Percentiles rank a stretch among this genome's conserved stretches.
Evolutionary conservation across 2,888 invertebrate genomes (phyloP).

Genomic region (Dyspetes luteomarginatus): DNA sequence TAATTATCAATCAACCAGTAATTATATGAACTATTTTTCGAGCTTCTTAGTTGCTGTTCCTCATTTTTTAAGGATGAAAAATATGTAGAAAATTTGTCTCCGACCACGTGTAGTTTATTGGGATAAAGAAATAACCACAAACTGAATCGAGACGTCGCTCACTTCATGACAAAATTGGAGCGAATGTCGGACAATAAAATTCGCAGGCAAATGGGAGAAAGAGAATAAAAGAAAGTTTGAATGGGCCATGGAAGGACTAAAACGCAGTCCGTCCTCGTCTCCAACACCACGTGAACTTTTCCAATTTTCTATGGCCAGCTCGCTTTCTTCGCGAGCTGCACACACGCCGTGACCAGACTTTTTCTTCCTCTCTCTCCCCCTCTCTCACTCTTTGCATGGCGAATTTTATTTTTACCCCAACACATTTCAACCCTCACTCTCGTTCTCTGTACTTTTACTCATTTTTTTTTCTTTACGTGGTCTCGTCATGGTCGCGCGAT

Average conservation of each 20-base stretch:
- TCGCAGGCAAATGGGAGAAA: not conserved
- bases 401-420: conserved; percentile 44
- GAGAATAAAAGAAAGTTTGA: not conserved
- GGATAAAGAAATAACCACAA: not conserved
- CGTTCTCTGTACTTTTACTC: not conserved
- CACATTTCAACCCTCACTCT: conserved; percentile 19
- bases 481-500: conserved; percentile 39
- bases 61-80: too few species aligned
- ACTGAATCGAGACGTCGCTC: not conserved
- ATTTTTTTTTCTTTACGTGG: conserved; percentile 21
- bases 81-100: not conserved
- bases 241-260: not conserved
- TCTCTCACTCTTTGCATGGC: conserved; percentile 17
- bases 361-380: not conserved
- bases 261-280: conserved; percentile 13
- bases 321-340: conserved; percentile 13
- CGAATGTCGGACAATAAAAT: not conserved
- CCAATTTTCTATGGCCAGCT: conserved; percentile 42
- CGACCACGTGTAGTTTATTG: not conserved
- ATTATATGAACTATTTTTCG: too few species aligned
- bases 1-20: too few species aligned
- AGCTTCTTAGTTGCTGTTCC: too few species aligned
- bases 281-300: conserved; percentile 23
- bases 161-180: not conserved
- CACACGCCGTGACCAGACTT: conserved; percentile 6